These are phyloP conservation scores for Nebria salina DNA, from an alignment of 2,888 invertebrate species.

Conservation along the genomic window DNA sequence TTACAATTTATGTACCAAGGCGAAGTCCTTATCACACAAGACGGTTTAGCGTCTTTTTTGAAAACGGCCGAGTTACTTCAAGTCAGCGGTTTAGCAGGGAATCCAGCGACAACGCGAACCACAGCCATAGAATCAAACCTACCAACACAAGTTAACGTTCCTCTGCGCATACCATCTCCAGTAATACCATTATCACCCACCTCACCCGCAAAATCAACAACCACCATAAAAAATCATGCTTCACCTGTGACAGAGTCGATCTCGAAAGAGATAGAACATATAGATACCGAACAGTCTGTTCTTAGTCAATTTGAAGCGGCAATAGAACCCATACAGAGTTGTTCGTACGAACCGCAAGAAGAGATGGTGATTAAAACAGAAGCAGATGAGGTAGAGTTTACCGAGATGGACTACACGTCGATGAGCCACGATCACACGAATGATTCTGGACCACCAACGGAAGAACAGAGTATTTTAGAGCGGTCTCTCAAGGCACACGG, in stretches of 20 bases:
- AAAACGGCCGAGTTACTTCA: constrained; percentile 75
- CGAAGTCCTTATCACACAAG: constrained; percentile 75
- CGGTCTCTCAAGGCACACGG: constrained; percentile 43
- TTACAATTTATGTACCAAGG: constrained; percentile 79
- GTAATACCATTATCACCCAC: background rate
- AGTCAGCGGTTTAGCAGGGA: constrained; percentile 71
- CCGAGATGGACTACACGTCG: constrained; percentile 40
- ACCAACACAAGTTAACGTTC: background rate
- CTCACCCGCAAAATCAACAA: constrained; percentile 20
- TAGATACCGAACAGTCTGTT: constrained; percentile 12
- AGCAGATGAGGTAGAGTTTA: constrained; percentile 30
- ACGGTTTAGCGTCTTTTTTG: constrained; percentile 71
- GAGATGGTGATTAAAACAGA: constrained; percentile 37
- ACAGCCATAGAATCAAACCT: background rate
- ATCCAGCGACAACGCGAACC: background rate
- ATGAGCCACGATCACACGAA: constrained; percentile 25
- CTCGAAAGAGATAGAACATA: constrained; percentile 23
- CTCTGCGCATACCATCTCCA: background rate
- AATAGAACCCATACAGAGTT: constrained; percentile 36
- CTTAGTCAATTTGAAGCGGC: constrained; percentile 24
- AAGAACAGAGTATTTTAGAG: constrained; percentile 43
- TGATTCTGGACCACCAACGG: constrained; percentile 25
- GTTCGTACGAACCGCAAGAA: constrained; percentile 32
- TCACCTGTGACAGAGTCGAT: background rate
- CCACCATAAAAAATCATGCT: background rate